Base-by-base conservation (phyloP, 2,888 invertebrate genomes). In the Rhorus exstirpatorius region DNA sequence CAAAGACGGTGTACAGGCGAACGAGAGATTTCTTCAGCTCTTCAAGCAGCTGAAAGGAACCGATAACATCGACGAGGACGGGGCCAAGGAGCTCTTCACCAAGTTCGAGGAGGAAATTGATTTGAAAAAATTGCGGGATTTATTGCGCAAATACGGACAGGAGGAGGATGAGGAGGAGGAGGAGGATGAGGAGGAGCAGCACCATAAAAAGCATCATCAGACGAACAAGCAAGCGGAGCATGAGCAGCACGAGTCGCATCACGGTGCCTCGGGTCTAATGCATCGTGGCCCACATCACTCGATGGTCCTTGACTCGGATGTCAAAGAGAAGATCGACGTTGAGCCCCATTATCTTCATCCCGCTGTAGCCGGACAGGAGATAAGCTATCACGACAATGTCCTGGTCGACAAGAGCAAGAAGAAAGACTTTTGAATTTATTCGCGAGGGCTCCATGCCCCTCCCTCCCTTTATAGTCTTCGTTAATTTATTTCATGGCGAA, bases 341-440 rank as follows among this genome's bases (percentile, higher is more conserved):
- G 94, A 94, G 78, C 94, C 94, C 0, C 94, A 95, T 84, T 94
- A 94, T 78, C 90, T 95, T 53, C 94, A 94, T 83, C 95, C 95
- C 0, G 95, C 95, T 51, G 93, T 95, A 53, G 94, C 94, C 75
- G 95, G 95, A 0, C 93, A 94, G 51, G 94, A 95, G 63, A 93
- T 95, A 80, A 94, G 94, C 85, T 95, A 95, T 86, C 90, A 92
- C 76, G 93, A 92, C 82, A 92, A 92, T 76, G 88, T 88, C 10
- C 86, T 92, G 1, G 89, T 89, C 7, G 89, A 90, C 81, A 93
- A 93, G 76, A 89, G 89, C 79, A 91, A 91, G 86, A 92, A 92
- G 81, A 92, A 92, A 83, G 91, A 91, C 79, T 92, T 92, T 77
- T 90, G 83, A 86, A 38, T 63, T 8, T 2, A 17, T 21, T 70